Conservation (phyloP, 2,113 vertebrate species). For the Mystacornis crossleyi region DNA sequence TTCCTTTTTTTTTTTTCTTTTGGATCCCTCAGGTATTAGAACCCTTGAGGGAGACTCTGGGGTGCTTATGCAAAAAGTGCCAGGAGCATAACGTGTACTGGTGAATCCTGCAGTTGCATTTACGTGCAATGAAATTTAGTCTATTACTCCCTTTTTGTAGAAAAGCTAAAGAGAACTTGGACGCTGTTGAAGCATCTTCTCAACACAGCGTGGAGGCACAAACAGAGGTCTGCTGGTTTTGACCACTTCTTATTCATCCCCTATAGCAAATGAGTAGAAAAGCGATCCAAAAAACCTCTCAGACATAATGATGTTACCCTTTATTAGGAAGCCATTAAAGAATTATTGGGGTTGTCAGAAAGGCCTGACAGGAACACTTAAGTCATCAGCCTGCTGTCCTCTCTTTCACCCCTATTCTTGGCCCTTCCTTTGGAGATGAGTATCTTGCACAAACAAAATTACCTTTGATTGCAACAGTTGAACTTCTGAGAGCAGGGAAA, state of each 20-base stretch:
- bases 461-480: constrained; percentile 52
- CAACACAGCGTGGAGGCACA: rapidly evolving
- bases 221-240: background rate
- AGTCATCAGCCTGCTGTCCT: constrained; percentile 61
- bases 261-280: background rate
- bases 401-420: constrained; percentile 47
- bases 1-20: background rate
- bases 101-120: background rate
- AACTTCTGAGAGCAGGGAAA: constrained; percentile 9
- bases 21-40: constrained; percentile 12
- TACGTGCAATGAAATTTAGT: rapidly evolving
- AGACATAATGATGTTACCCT: constrained; percentile 12
- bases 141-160: background rate
- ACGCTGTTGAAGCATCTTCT: background rate
- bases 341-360: constrained; percentile 48
- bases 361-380: constrained; percentile 35
- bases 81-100: background rate
- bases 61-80: background rate
- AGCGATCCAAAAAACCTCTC: constrained; percentile 26
- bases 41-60: background rate
- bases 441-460: constrained; percentile 64
- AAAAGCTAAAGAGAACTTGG: background rate
- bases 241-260: background rate
- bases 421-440: constrained; percentile 64
- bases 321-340: constrained; percentile 64